Base-by-base conservation (phyloP, 2,113 vertebrate species). In the Mugil cephalus region DNA sequence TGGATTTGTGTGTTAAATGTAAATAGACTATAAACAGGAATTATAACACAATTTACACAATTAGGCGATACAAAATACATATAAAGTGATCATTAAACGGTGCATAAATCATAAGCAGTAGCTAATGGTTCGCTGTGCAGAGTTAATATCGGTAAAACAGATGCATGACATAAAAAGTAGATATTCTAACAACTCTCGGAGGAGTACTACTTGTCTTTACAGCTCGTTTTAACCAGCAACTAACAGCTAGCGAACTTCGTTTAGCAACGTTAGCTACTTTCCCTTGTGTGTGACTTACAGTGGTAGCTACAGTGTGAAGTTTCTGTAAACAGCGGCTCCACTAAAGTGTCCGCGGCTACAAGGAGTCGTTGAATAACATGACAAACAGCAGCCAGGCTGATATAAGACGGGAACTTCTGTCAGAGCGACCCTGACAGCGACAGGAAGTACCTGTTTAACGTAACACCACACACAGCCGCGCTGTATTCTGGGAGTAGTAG, bases 401-500 rank as follows among this genome's bases (percentile, higher is more conserved):
- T 4, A 66, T 60, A 58, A 78, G 1, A n/a, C 6, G 1, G 84
- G 84, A 89, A 88, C 82, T 3, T 51, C 15, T 6, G 10, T 65
- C 3, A 5, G 14, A 12, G 4, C 6, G 30, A 5, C 12, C 9
- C 12, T 14, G 39, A 21, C 38, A 39, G 18, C 4, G 78, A 87
- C 78, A 48, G 88, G 90, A 90, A 85, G 39, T 50, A 47, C 47
- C 12, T 1, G 1, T 17, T 79, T 45, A 9, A 68, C 1, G 83
- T 43, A 46, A 80, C 83, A 79, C 71, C 68, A 74, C 61, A 63
- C 18, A 61, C 8, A 2, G 3, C 8, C 42, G 21, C 43, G 12
- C 2, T 65, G 80, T 1, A 50, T 0, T 40, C 19, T 82, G 88
- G 82, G 82, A 79, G 5, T 50, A 79, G 83, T 51, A 83, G 85